These are phyloP conservation scores for Drosophila sp. DNA, from an alignment of 1,140 invertebrate species.

Conservation along the genomic window DNA sequence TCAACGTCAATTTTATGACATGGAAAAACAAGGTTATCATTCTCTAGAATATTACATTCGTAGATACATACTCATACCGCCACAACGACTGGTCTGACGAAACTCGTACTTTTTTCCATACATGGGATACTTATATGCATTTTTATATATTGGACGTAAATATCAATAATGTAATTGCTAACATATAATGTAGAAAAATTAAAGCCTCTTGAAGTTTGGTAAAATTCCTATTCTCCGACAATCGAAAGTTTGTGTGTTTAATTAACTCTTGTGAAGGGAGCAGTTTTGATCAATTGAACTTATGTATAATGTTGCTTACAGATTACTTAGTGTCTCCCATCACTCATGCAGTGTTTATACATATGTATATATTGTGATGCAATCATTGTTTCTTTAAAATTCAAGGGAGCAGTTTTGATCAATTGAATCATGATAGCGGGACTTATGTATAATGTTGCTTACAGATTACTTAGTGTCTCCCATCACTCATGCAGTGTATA, in stretches of 20 bases:
- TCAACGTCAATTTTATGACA: conserved; percentile 3
- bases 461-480: neutral
- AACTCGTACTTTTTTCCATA: neutral
- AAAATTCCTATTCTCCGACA: neutral
- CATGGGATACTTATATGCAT: neutral
- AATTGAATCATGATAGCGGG: neutral
- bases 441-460: neutral
- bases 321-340: neutral
- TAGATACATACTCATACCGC: neutral
- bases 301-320: neutral
- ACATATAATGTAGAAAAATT: neutral
- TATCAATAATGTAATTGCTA: neutral
- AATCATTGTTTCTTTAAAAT: neutral
- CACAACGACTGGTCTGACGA: neutral
- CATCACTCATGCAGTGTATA: neutral
- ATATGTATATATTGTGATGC: neutral
- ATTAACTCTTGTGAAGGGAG: neutral
- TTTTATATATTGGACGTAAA: neutral
- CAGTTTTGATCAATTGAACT: neutral
- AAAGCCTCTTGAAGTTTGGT: neutral
- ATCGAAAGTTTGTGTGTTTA: neutral
- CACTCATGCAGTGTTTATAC: neutral
- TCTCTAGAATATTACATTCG: neutral
- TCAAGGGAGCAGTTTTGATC: neutral
- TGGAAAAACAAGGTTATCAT: conserved; percentile 8